Conservation (phyloP, 2,113 vertebrate genomes). For the Halichoerus grypus region DNA sequence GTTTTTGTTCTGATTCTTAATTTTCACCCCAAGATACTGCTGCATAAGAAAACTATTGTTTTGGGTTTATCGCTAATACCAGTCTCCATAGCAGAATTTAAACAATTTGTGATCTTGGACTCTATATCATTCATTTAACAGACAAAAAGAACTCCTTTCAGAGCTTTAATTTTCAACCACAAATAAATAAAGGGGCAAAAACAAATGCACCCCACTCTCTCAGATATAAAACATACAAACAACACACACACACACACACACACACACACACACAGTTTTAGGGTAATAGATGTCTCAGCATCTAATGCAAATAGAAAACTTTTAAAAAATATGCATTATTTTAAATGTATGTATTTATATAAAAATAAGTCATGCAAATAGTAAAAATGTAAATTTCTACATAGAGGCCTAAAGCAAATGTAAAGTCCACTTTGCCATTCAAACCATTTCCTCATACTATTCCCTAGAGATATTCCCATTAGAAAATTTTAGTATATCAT, state of each 20-base stretch:
- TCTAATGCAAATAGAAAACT: background rate
- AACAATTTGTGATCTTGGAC: background rate
- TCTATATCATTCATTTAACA: constrained; percentile 10
- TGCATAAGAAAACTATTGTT: background rate
- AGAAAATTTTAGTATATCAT: background rate
- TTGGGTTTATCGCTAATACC: background rate
- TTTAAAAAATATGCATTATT: background rate
- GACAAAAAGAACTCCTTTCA: background rate
- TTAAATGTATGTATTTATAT: background rate
- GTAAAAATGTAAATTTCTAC: background rate
- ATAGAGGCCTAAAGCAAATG: background rate
- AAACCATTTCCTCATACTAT: background rate
- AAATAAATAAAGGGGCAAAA: background rate
- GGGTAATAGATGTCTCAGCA: background rate
- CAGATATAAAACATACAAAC: background rate
- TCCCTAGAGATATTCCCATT: background rate
- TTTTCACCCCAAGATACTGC: background rate
- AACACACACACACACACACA: background rate
- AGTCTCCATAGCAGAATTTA: background rate
- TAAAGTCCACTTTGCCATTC: background rate
- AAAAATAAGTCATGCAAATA: background rate
- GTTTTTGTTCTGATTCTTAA: background rate
- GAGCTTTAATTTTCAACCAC: background rate
- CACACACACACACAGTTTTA: background rate
- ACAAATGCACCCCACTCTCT: background rate